Evolutionary conservation across 2,797 vertebrate genomes (phyloP), one percentile per base, ranked within the genome.

Genomic region (Pseudochaenichthys georgianus): DNA sequence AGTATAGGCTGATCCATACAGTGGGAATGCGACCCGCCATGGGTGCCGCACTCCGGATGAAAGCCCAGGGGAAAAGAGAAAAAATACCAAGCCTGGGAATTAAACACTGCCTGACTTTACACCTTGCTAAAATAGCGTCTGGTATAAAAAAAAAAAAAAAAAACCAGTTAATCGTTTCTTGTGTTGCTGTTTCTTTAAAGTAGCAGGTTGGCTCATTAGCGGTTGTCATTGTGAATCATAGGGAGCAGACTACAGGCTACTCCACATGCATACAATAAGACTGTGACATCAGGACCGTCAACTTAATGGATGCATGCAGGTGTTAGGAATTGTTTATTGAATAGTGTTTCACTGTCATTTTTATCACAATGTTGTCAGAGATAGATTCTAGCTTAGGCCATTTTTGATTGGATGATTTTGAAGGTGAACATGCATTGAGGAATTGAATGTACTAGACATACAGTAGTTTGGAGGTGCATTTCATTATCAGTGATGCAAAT

Each of bases 301-400:
- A 68, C 58, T 73, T 87, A 81, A 85, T 88, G 73, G 58, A 86
- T 87, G 76, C 82, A 92, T 21, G 42, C 47, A 74, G 65, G 64
- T 70, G 81, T 65, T 19, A 41, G 48, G 45, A 28, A 41, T 43
- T 67, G 41, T 71, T 73, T 13, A 73, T 19, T 61, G 10, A 43
- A 28, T 3, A 2, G 43, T n/a, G 16, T 59, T 19, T 59, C 41
- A 43, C 19, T 57, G 46, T 31, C 11, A 42, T 47, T 58, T 75
- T 4, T 12, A 13, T 41, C 42, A 46, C 45, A 23, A 1, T 61
- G 50, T 47, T 60, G 15, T 69, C 41, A 73, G 28, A 46, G 34
- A 71, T 47, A 31, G 16, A 55, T 43, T 41, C 34, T 1, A 43
- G 38, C 9, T 17, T 42, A 21, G 21, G 8, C 2, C 9, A 51